Base-by-base conservation (phyloP, 2,888 invertebrate genomes). In the Lamellibrachia satsuma region DNA sequence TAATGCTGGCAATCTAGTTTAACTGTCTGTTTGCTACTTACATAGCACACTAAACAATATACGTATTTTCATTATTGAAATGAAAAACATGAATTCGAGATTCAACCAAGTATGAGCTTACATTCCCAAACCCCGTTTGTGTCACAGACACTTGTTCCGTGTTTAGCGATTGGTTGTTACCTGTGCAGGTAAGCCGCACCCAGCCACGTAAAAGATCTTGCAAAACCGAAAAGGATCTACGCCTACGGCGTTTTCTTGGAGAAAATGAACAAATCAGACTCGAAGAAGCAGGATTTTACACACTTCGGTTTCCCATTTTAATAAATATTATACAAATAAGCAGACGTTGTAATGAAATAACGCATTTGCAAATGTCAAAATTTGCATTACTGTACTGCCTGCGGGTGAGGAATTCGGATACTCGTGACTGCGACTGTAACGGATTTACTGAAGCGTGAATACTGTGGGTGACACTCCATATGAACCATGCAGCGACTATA, bases 101-200 rank as follows among this genome's bases (percentile, higher is more conserved):
- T 3, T 75, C 75, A 22, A 22, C 75, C 11, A 75, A 75, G 22
- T 75, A 6, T 75, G n/a, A 6, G 22, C 75, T 22, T 22, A 75
- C 75, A 75, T 75, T 75, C 75, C 75, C 75, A 75, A 75, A 75
- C 22, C 75, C 75, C 75, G 75, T 75, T 75, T 75, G 75, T 75
- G 75, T 75, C 75, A 22, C 75, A 75, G n/a, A 75, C 75, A 22
- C 75, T 75, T 75, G 75, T 75, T 75, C 75, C 75, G 75, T 22
- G 75, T 75, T 75, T 75, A 75, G 75, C 22, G 75, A 75, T 75
- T 75, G 75, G 75, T 75, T 75, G 75, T 75, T 75, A 75, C 75
- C 75, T 75, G 75, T 75, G 75, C 75, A 75, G 75, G 75, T 75
- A 75, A 75, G n/a, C 75, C 75, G 75, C 75, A 75, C 75, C 75